Percentiles rank a stretch among this genome's conserved stretches.
Conservation (phyloP, 2,797 vertebrate genomes). For the Smutsia gigantea region DNA sequence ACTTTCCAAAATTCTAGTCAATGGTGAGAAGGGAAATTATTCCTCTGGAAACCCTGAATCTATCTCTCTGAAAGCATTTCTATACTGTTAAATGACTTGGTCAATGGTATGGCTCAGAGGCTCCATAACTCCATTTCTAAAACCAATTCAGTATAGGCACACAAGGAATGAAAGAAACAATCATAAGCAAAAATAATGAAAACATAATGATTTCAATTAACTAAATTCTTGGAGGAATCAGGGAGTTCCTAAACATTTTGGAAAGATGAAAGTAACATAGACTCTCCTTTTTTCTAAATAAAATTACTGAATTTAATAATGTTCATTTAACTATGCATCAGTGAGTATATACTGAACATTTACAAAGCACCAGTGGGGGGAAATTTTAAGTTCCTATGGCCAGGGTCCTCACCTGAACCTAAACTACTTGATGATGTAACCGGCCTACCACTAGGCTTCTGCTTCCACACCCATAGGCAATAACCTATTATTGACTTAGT, state of each 20-base stretch:
- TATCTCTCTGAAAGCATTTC: slow-evolving; percentile 44
- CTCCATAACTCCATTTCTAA: slow-evolving; percentile 51
- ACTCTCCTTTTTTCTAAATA: slow-evolving; percentile 3
- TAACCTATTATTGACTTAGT: too few relatives aligned
- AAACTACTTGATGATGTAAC: too few relatives aligned
- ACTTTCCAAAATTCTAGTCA: slow-evolving; percentile 1
- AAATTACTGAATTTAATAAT: not conserved
- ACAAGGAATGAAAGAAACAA: slow-evolving; percentile 36
- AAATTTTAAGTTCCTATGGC: too few relatives aligned
- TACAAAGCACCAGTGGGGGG: not conserved
- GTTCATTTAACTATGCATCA: not conserved
- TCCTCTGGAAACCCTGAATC: slow-evolving; percentile 34
- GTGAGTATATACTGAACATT: not conserved
- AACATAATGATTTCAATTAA: not conserved
- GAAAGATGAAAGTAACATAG: not conserved
- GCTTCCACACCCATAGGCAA: too few relatives aligned
- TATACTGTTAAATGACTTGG: slow-evolving; percentile 58
- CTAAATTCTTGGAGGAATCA: not conserved
- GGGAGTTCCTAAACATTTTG: not conserved
- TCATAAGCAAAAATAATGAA: slow-evolving; percentile 9
- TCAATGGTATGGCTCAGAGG: slow-evolving; percentile 52
- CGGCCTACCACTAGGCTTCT: too few relatives aligned
- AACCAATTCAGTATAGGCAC: slow-evolving; percentile 44
- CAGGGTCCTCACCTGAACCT: too few relatives aligned
- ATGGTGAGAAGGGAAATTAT: slow-evolving; percentile 45